Evolutionary conservation across 2,888 invertebrate species (phyloP).

Genomic region (Tetragnatha montana): DNA sequence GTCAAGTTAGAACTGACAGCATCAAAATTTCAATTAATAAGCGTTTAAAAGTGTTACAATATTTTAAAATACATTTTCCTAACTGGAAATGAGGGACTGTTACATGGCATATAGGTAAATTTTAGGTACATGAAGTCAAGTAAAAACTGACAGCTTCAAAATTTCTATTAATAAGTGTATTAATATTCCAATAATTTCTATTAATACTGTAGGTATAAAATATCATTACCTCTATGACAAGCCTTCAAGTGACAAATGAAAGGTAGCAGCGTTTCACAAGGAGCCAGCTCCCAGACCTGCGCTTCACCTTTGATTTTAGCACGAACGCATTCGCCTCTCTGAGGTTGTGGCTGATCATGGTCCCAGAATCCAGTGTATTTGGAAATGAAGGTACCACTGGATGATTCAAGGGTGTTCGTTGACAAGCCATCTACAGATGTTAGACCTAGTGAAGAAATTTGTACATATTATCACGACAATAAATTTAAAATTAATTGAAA

Average conservation of each 20-base stretch:
- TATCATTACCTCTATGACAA: conserved; percentile 87
- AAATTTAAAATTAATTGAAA: background rate
- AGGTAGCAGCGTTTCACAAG: conserved; percentile 93
- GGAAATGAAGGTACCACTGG: conserved; percentile 90
- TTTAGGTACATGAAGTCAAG: no score
- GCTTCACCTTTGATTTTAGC: conserved; percentile 76
- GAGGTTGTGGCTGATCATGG: conserved; percentile 89
- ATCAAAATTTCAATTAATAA: background rate
- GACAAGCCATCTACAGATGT: conserved; percentile 92
- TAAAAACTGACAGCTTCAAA: no score
- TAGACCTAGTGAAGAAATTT: conserved; percentile 82
- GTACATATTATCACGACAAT: background rate
- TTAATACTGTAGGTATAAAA: background rate
- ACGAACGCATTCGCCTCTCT: conserved; percentile 91
- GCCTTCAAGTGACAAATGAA: conserved; percentile 95
- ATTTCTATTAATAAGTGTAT: background rate
- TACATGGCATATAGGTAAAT: background rate
- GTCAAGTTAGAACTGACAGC: background rate
- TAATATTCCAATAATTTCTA: background rate
- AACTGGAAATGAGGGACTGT: background rate
- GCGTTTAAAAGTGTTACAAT: background rate
- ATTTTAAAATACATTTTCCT: background rate
- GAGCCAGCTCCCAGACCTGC: conserved; percentile 95
- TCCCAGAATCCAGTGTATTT: conserved; percentile 97
- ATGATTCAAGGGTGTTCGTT: conserved; percentile 95